Evolutionary conservation across 92 coral and sea anemone genomes (phyloP), one percentile per base, ranked within the genome.

Genomic region (Porites divaricata): DNA sequence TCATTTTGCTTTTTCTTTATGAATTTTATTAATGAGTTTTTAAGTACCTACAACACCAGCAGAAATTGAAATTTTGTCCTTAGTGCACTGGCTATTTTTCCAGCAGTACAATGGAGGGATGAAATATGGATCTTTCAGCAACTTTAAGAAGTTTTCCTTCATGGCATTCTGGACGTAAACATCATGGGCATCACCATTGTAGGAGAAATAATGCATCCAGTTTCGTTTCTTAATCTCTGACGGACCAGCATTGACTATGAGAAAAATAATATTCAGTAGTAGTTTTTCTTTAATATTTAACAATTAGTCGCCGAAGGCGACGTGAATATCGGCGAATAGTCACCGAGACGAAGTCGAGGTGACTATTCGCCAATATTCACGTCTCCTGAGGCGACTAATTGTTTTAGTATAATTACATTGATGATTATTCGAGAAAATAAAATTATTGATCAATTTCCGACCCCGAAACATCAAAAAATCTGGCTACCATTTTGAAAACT

Each of bases 1-100:
- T n/a, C n/a, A n/a, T n/a, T n/a, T n/a, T n/a, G n/a, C n/a, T n/a
- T n/a, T n/a, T n/a, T n/a, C n/a, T n/a, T n/a, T n/a, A n/a, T n/a
- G n/a, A n/a, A n/a, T n/a, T n/a, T n/a, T n/a, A n/a, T n/a, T n/a
- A n/a, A n/a, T n/a, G n/a, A n/a, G n/a, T n/a, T n/a, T n/a, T n/a
- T n/a, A n/a, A n/a, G n/a, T n/a, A 74, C 78, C 64, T 74, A 24
- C 22, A 20, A 23, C 49, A 22, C 78, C 78, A 12, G 64, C 45
- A 24, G 64, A 74, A 28, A 74, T 63, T 5, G 51, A 22, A 21
- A 74, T 53, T 2, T 9, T 25, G 15, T 52, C 65, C 23, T 74
- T 74, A 9, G 45, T 53, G 25, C 78, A 74, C 8, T 11, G 9
- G 5, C 28, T 20, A 16, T 28, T 10, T 5, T 1, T 2, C 28